Evolutionary conservation across 2,888 invertebrate species (phyloP), one percentile per base, ranked within the genome.

Genomic region (Emmelina monodactyla): DNA sequence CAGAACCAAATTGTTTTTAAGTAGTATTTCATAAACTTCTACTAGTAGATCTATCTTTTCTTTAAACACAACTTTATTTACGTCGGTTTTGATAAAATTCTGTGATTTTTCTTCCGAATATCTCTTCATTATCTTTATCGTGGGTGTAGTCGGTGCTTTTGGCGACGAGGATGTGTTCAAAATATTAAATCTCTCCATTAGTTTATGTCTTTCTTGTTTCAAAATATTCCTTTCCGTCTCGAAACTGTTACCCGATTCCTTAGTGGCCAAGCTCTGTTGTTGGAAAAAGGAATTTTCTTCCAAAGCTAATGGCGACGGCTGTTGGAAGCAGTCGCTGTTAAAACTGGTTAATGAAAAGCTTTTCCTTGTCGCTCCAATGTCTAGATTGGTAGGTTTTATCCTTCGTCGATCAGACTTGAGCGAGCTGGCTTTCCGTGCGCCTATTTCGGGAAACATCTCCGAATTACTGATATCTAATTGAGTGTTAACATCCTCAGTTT

Each of bases 1-100:
- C 15, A 87, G 62, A 14, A 88, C 82, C 34, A 88, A 65, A 54
- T 85, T 84, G 48, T 82, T 78, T 43, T 82, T 78, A 9, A 89
- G 57, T 42, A 88, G 68, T 33, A 62, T 55, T 31, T 82, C 69
- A 44, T 89, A 89, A 25, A 89, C 62, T 38, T 73, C 54, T 2
- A 82, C 66, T 16, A 89, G 49, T 15, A 76, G 51, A 44, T 87
- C 80, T 1, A 90, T 55, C 45, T 82, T 64, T 0, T 80, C 67
- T 41, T 64, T 69, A 45, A 75, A 68, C 3, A 76, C 59, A 0
- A 88, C 82, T 42, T 75, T 69, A 7, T 55, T 48, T 1, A 62
- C 38, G 34, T 78, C 68, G 0, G 82, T 72, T 35, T 68, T 62
- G 2, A 83, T 49, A 35, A 64, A 73, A 31, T 37, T 55, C 11